A percentile compares a stretch with the other conserved stretches of the same genome.
Conservation (phyloP, 2,113 vertebrate genomes). For the Tragulus kanchil region DNA sequence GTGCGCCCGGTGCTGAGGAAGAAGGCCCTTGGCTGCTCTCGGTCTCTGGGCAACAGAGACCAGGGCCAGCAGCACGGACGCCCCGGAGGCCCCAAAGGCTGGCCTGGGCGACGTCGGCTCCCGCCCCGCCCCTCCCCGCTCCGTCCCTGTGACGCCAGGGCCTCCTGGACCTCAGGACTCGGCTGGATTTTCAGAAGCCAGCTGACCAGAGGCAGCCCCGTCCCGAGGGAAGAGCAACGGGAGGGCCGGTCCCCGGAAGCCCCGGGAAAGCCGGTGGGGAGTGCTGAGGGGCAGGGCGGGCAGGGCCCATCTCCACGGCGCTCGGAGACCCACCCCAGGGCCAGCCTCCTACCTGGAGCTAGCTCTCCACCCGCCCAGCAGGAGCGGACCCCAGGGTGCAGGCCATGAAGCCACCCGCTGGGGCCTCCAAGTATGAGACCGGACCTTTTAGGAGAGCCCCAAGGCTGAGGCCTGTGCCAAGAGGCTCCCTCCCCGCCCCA, state of each 20-base stretch:
- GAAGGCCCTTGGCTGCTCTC: too few species aligned
- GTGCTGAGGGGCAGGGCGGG: not conserved
- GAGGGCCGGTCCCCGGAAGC: not conserved
- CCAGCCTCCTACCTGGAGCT: not conserved
- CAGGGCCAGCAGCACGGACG: not conserved
- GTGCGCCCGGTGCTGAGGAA: not conserved
- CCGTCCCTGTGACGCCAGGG: not conserved
- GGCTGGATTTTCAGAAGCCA: not conserved
- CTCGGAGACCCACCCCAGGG: not conserved
- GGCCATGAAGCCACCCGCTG: accelerated
- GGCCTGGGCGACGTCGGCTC: too few species aligned
- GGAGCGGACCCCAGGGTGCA: not conserved
- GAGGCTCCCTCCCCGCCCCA: not conserved
- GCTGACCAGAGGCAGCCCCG: too few species aligned
- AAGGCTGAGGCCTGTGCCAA: not conserved
- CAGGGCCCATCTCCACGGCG: not conserved
- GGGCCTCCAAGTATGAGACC: not conserved
- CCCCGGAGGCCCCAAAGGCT: accelerated
- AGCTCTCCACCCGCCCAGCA: accelerated
- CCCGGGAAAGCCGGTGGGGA: too few species aligned
- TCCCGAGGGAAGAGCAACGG: not conserved
- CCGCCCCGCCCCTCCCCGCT: too few species aligned
- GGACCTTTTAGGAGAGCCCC: not conserved
- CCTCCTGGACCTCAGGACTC: not conserved
- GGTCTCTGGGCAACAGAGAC: not conserved